Percentiles rank a stretch among this genome's conserved stretches.
These are phyloP conservation scores for Heteronetta atricapilla DNA, from an alignment of 2,113 vertebrate genomes.

Conservation along the genomic window DNA sequence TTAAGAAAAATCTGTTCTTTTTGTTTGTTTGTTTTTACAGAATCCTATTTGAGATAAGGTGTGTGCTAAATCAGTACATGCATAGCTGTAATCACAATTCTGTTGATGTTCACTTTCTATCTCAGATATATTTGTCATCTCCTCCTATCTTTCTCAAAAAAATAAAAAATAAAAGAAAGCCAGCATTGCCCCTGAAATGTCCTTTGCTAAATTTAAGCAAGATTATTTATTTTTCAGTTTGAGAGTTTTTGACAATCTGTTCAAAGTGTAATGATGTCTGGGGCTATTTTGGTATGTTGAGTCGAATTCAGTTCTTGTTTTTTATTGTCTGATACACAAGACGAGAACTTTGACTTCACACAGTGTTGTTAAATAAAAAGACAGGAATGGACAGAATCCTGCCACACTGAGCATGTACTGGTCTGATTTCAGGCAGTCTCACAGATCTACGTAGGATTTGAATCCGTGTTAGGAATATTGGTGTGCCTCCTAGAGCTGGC, in stretches of 20 bases:
- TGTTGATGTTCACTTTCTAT: neutral
- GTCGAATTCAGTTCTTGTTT: slow-evolving; percentile 28
- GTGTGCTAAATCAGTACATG: neutral
- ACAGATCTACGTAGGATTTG: neutral
- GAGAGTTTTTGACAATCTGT: neutral
- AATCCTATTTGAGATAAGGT: neutral
- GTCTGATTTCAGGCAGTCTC: neutral
- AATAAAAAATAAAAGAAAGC: neutral
- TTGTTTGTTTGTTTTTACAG: neutral
- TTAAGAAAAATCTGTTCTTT: neutral
- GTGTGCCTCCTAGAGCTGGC: neutral
- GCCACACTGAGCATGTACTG: neutral
- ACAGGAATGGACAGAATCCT: neutral
- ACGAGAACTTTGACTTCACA: neutral
- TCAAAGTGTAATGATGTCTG: slow-evolving; percentile 9
- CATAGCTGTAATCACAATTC: neutral
- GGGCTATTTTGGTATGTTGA: slow-evolving; percentile 19
- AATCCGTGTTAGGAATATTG: neutral
- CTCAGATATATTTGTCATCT: slow-evolving; percentile 16
- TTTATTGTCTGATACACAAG: neutral
- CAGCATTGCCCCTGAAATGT: slow-evolving; percentile 9
- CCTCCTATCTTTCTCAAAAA: neutral
- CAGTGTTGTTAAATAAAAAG: neutral
- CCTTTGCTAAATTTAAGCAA: slow-evolving; percentile 13
- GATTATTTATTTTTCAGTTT: slow-evolving; percentile 38